phyloP scores from a whole-genome alignment of 2,113 vertebrate species.

The Struthidea cinerea region DNA sequence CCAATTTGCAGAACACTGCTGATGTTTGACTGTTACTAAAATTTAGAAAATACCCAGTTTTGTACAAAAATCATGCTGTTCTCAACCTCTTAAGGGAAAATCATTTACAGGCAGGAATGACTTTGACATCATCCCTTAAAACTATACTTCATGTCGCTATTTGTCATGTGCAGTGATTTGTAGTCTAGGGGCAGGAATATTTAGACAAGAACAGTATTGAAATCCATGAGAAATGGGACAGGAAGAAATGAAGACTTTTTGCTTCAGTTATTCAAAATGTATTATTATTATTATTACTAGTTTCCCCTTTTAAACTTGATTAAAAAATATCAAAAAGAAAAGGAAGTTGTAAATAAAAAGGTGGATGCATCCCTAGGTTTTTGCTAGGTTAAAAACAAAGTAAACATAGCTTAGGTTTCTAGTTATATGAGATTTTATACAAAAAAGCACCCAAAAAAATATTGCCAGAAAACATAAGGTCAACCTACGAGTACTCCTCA shows the following conservation, averaged over 20 bases:
- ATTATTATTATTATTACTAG: neutral
- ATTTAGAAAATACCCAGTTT: neutral
- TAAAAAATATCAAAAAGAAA: neutral
- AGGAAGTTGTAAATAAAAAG: neutral
- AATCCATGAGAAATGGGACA: neutral
- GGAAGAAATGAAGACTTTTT: neutral
- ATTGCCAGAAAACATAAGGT: neutral
- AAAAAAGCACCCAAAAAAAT: neutral
- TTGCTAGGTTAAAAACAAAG: neutral
- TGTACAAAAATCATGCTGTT: neutral
- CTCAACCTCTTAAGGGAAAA: slow-evolving; percentile 23
- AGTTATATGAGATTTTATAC: neutral
- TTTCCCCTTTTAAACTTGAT: neutral
- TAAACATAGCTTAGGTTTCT: neutral
- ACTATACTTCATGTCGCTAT: neutral
- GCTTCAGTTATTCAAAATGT: neutral
- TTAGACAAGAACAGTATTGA: neutral
- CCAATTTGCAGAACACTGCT: neutral
- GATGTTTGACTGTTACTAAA: neutral
- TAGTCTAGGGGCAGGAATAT: neutral
- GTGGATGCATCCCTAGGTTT: neutral
- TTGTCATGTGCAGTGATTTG: neutral
- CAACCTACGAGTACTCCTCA: neutral
- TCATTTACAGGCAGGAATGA: neutral
- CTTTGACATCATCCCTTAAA: slow-evolving; percentile 12